phyloP scores from a whole-genome alignment of 2,888 invertebrate genomes.

The Tipula vernalis region DNA sequence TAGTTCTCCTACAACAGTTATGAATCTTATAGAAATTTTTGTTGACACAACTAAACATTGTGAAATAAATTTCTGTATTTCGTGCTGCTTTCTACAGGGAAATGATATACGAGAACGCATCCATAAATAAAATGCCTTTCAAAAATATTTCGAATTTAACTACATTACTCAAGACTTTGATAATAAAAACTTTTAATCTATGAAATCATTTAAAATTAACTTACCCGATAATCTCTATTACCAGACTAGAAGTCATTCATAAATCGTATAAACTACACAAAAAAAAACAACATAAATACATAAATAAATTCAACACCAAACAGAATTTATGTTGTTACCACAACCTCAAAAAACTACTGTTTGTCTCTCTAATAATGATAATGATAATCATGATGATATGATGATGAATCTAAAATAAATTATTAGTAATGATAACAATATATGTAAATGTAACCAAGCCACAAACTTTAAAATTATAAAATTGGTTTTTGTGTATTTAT shows the following conservation, averaged over 20 bases:
- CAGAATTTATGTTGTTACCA: conserved; percentile 4
- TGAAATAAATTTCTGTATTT: too few species aligned
- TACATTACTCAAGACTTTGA: not conserved
- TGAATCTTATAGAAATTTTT: too few species aligned
- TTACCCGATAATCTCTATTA: not conserved
- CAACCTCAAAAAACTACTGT: conserved; percentile 4
- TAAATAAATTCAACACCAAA: not conserved
- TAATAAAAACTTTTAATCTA: not conserved
- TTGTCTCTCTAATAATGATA: not conserved
- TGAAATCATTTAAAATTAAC: not conserved
- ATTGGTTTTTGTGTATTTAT: not conserved
- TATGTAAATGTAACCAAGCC: not conserved
- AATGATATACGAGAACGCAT: too few species aligned
- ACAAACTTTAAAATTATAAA: not conserved
- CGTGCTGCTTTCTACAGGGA: too few species aligned
- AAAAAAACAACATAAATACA: not conserved
- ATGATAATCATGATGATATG: not conserved
- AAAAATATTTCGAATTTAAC: not conserved
- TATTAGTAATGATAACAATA: not conserved
- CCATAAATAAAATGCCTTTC: too few species aligned
- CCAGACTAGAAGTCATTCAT: not conserved
- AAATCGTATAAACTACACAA: not conserved
- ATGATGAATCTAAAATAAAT: not conserved
- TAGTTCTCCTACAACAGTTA: too few species aligned
- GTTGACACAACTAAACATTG: too few species aligned